Evolutionary conservation across 1,140 invertebrate genomes (phyloP), one percentile per base, ranked within the genome.

Genomic region (Sweltsa coloradensis): DNA sequence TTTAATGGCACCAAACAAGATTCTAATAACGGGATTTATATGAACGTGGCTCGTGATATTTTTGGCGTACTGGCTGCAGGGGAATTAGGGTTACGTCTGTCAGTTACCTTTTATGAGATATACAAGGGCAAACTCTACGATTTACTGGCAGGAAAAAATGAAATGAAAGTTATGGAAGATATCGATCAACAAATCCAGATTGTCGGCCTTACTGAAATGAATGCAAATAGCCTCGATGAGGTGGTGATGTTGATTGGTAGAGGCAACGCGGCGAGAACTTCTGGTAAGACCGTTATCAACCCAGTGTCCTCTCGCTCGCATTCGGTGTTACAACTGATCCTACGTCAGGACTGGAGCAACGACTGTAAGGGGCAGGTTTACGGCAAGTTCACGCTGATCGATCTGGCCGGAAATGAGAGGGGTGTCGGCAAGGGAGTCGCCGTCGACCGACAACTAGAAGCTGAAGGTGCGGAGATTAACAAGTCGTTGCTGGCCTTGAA

Each of bases 231-330:
- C 43, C 79, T 82, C 4, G 83, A 88, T 21, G 85, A 89, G 59
- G 88, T 91, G 4, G 59, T 89, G 16, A 78, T 80, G 54, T 65
- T 87, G 3, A 85, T 89, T 56, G 78, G 83, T 51, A 71, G 80
- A 54, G 81, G 79, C 13, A 83, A 82, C 56, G 71, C 67, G 55
- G 76, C 75, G 7, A 66, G 74, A 51, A 89, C 88, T 7, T 87
- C 85, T 26, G 88, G 88, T 9, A 78, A 82, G 55, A 91, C 88
- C 0, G 85, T 85, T 48, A 87, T 87, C 1, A 91, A 91, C 61
- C 72, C 80, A 5, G 85, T 89, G 66, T 89, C 85, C 1, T 89
- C 85, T 16, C 69, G 87, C 54, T 90, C 87, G 26, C 89, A 93
- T 66, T 89, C 89, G 40, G 84, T 94, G 34, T 92, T 94, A 66